Conservation (phyloP, 2,888 invertebrate genomes). For the Petrophora chlorosata region DNA sequence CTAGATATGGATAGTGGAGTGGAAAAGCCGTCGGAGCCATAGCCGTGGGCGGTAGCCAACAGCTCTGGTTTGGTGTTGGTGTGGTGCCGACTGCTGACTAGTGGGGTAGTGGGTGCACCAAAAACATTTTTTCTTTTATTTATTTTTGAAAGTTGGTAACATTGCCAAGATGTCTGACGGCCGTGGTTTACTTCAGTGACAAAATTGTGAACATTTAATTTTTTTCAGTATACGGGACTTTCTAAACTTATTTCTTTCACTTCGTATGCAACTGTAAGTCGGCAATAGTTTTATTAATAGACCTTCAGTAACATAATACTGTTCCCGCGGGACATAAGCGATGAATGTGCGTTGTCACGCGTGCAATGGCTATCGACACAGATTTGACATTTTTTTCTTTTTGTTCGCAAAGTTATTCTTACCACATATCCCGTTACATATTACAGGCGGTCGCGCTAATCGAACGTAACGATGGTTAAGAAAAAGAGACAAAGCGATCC, state of each 20-base stretch:
- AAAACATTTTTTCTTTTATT: constrained; percentile 14
- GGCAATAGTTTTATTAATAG: constrained; percentile 43
- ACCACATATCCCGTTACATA: constrained; percentile 79
- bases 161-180: constrained; percentile 76
- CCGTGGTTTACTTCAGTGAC: constrained; percentile 72
- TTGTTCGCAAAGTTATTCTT: constrained; percentile 79
- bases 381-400: constrained; percentile 82
- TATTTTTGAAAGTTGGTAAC: constrained; percentile 56
- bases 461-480: constrained; percentile 85
- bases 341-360: constrained; percentile 82
- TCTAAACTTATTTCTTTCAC: constrained; percentile 48
- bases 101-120: neutral
- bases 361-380: constrained; percentile 81
- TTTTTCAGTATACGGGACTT: constrained; percentile 51
- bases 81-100: neutral
- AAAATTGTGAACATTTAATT: constrained; percentile 58
- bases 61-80: too few species aligned
- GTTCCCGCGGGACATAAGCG: constrained; percentile 37
- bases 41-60: too few species aligned
- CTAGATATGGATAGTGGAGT: too few species aligned
- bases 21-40: too few species aligned
- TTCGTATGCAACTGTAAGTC: constrained; percentile 76
- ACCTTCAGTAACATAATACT: constrained; percentile 35
- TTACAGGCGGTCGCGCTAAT: constrained; percentile 70
- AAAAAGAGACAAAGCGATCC: constrained; percentile 89